phyloP scores from a whole-genome alignment of 64 coral and sea anemone genomes.

The Stichodactyla helianthus region DNA sequence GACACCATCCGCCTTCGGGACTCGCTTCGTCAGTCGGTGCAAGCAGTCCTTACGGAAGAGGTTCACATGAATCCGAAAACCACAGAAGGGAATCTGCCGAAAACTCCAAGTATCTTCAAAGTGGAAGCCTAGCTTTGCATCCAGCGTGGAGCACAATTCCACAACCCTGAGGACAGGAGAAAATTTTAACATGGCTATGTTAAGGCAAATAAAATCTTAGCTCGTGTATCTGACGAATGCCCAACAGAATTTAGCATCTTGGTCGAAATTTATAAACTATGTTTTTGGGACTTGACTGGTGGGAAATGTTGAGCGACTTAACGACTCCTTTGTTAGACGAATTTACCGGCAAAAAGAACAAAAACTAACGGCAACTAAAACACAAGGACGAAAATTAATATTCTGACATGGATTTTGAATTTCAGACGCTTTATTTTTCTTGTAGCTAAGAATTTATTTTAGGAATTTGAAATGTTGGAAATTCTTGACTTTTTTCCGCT shows the following conservation, averaged over 20 bases:
- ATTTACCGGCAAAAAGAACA: not conserved
- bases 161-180: conserved; percentile 18
- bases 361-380: not conserved
- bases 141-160: conserved; percentile 20
- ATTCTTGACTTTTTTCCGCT: no score
- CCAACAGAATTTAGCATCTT: not conserved
- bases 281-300: not conserved
- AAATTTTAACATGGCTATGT: not conserved
- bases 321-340: not conserved
- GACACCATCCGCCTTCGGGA: conserved; percentile 25
- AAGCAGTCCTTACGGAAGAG: not conserved
- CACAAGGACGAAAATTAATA: not conserved
- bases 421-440: not conserved
- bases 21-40: not conserved
- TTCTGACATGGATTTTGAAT: not conserved
- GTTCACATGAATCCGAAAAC: conserved; percentile 22
- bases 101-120: conserved; percentile 36
- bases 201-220: not conserved
- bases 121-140: conserved; percentile 29
- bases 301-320: not conserved
- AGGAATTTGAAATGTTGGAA: no score
- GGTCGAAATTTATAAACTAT: conserved; percentile 1
- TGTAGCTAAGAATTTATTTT: not conserved
- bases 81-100: not conserved
- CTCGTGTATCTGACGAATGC: not conserved